A percentile compares a stretch with the other conserved stretches of the same genome.
phyloP scores from a whole-genome alignment of 2,888 invertebrate species.

The Hanleya hanleyi region DNA sequence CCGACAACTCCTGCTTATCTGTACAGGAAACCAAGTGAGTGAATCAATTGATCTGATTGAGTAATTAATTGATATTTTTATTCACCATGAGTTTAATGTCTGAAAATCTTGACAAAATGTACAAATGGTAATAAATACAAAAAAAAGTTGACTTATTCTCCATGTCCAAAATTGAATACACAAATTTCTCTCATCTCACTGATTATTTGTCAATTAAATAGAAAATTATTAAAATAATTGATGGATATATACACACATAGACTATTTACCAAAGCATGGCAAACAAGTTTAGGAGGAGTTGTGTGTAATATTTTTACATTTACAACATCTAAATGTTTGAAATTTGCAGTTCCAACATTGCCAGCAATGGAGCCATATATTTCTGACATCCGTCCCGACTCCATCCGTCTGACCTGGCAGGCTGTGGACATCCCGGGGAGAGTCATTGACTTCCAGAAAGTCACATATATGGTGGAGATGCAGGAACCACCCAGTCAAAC shows the following conservation, averaged over 20 bases:
- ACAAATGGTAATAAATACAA: too few species aligned
- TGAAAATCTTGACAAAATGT: too few species aligned
- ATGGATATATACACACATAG: background rate
- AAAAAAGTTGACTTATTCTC: too few species aligned
- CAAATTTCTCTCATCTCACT: too few species aligned
- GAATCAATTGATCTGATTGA: too few species aligned
- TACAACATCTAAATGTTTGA: too few species aligned
- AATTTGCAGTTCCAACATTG: slow-evolving; percentile 49
- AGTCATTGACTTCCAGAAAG: slow-evolving; percentile 80
- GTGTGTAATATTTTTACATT: background rate
- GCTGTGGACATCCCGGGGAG: slow-evolving; percentile 89
- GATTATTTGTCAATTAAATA: too few species aligned
- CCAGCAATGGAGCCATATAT: slow-evolving; percentile 87
- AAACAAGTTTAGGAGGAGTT: background rate
- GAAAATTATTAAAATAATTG: too few species aligned
- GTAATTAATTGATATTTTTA: too few species aligned
- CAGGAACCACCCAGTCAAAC: slow-evolving; percentile 71
- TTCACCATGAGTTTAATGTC: too few species aligned
- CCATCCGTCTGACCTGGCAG: slow-evolving; percentile 94
- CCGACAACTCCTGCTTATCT: slow-evolving; percentile 17
- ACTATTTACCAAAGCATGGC: background rate
- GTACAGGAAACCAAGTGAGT: slow-evolving; percentile 16
- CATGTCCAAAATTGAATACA: too few species aligned
- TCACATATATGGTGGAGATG: slow-evolving; percentile 96
- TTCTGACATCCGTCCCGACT: slow-evolving; percentile 93